These are phyloP conservation scores for Heliothis peltigera DNA, from an alignment of 2,888 invertebrate species.

Conservation along the genomic window DNA sequence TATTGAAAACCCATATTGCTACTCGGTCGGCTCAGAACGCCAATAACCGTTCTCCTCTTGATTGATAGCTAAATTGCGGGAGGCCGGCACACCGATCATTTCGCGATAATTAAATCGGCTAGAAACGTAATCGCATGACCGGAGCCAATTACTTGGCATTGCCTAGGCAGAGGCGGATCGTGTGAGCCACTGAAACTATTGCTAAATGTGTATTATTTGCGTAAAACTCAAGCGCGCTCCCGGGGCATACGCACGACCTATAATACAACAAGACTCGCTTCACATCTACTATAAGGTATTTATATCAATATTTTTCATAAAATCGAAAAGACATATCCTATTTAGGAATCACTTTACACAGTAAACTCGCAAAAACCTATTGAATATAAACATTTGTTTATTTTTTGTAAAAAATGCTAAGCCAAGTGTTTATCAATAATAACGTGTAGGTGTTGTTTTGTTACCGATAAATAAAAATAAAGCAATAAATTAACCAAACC, in stretches of 20 bases:
- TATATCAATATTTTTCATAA: too few relatives aligned
- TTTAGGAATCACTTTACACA: not conserved
- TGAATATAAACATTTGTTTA: constrained; percentile 44
- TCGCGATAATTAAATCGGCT: constrained; percentile 89
- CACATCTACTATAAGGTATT: constrained; percentile 16
- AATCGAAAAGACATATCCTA: too few relatives aligned
- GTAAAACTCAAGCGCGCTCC: constrained; percentile 82
- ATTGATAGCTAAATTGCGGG: constrained; percentile 90
- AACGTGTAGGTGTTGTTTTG: constrained; percentile 22
- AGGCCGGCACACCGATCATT: constrained; percentile 88
- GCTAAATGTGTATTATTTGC: constrained; percentile 83
- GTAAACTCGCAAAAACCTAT: constrained; percentile 1
- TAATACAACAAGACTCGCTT: constrained; percentile 42
- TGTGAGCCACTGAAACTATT: constrained; percentile 84
- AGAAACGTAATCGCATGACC: constrained; percentile 90
- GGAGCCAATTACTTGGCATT: constrained; percentile 85
- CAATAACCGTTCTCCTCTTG: constrained; percentile 79
- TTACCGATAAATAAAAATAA: constrained; percentile 35
- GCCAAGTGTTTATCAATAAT: constrained; percentile 32
- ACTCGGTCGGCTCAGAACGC: constrained; percentile 67
- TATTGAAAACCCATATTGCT: constrained; percentile 78
- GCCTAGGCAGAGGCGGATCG: constrained; percentile 86
- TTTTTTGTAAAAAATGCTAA: constrained; percentile 19
- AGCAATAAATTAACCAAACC: constrained; percentile 44
- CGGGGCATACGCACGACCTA: constrained; percentile 62